A percentile compares a stretch with the other conserved stretches of the same genome.
Conservation (phyloP, 2,797 vertebrate species). For the Notolabrus celidotus region DNA sequence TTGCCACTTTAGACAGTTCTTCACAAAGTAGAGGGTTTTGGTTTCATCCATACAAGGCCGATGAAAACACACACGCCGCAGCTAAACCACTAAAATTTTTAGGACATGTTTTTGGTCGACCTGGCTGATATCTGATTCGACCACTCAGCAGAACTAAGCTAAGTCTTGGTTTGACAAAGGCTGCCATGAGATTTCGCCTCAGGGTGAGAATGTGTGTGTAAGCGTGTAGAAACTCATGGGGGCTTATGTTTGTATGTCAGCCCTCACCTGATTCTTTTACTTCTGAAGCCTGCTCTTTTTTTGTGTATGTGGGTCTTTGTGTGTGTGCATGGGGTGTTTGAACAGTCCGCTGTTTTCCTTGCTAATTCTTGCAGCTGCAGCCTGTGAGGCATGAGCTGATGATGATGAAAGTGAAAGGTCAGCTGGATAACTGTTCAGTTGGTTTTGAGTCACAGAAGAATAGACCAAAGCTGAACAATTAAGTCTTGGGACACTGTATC, state of each 20-base stretch:
- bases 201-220: constrained; percentile 58
- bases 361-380: constrained; percentile 81
- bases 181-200: constrained; percentile 54
- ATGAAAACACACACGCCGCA: constrained; percentile 36
- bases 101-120: constrained; percentile 32
- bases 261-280: constrained; percentile 67
- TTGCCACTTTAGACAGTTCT: constrained; percentile 19
- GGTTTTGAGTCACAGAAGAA: constrained; percentile 51
- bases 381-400: constrained; percentile 71
- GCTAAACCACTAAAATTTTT: constrained; percentile 28
- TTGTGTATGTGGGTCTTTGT: constrained; percentile 12
- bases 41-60: constrained; percentile 37
- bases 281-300: constrained; percentile 47
- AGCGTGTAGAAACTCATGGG: constrained; percentile 44
- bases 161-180: constrained; percentile 59
- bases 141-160: constrained; percentile 65
- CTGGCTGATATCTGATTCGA: constrained; percentile 57
- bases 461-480: constrained; percentile 20
- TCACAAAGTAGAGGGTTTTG: constrained; percentile 22
- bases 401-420: constrained; percentile 68
- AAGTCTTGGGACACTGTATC: constrained; percentile 25
- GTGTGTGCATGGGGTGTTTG: constrained; percentile 55
- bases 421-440: constrained; percentile 44
- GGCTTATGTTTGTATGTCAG: constrained; percentile 61
- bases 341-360: constrained; percentile 74